A percentile compares a stretch with the other conserved stretches of the same genome.
These are phyloP conservation scores for Drosophila lowei DNA, from an alignment of 1,140 invertebrate genomes.

Conservation along the genomic window DNA sequence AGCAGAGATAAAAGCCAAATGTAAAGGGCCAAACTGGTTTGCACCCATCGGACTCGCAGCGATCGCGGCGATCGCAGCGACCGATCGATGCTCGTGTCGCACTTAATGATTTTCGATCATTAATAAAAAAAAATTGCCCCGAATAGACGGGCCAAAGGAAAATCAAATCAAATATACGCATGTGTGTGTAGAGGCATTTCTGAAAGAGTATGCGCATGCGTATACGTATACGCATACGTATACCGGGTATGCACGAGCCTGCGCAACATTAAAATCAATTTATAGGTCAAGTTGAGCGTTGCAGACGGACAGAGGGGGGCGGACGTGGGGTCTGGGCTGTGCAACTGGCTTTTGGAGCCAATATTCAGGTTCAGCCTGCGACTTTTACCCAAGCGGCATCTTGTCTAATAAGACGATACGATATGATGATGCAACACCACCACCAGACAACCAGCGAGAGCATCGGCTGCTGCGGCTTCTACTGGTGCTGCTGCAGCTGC, in stretches of 20 bases:
- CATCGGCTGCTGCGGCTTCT: no score
- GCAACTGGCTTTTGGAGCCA: constrained; percentile 49
- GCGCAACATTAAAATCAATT: constrained; percentile 80
- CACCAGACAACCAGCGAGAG: not conserved
- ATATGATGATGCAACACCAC: constrained; percentile 60
- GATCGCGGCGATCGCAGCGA: no score
- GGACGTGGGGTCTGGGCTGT: constrained; percentile 14
- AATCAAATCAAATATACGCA: constrained; percentile 28
- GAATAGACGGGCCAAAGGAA: constrained; percentile 46
- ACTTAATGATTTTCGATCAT: constrained; percentile 65
- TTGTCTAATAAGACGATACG: constrained; percentile 67
- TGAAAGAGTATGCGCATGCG: no score
- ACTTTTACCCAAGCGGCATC: constrained; percentile 71
- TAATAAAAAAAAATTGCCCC: constrained; percentile 51
- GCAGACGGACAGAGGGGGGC: constrained; percentile 8
- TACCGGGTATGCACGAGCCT: constrained; percentile 44
- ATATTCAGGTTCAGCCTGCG: constrained; percentile 70
- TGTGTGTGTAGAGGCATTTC: no score
- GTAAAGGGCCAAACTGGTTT: constrained; percentile 66
- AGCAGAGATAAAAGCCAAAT: constrained; percentile 25
- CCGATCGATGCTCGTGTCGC: constrained; percentile 53
- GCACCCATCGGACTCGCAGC: constrained; percentile 16
- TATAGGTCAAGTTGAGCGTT: constrained; percentile 79
- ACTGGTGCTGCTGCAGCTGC: not conserved
- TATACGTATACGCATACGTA: no score